Base-by-base conservation (phyloP, 2,113 vertebrate genomes). In the Cyanoramphus novaezelandiae region DNA sequence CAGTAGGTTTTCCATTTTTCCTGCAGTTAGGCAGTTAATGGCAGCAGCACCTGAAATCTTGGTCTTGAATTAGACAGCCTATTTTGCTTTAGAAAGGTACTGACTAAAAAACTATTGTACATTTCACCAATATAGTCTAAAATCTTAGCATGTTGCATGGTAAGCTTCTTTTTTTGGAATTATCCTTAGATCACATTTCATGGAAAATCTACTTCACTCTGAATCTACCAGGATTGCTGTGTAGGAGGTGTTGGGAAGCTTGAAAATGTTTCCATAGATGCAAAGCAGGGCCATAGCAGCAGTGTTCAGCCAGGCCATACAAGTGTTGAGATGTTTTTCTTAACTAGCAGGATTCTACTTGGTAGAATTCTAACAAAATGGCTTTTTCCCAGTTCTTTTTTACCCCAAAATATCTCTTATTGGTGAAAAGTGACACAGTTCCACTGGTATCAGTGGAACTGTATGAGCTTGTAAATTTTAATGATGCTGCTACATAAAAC, bases 251-350 rank as follows among this genome's bases (percentile, higher is more conserved):
- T 59, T 78, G 39, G 29, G 60, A 86, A 93, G 67, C 68, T 90
- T 89, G 63, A 89, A 93, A 94, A 67, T 3, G 65, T 96, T 90
- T 93, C 87, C 68, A 89, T 88, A 86, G 64, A 64, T 89, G 91
- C 78, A 71, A 53, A 82, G 37, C 44, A 81, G 44, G 83, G 55
- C 43, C 35, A n/a, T 28, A 86, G 55, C 52, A 88, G 37, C 19
- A 91, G 25, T 27, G 24, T 77, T 87, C 64, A 85, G 69, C 41
- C 70, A 62, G 63, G 44, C 70, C 65, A 27, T 64, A 24, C 4
- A 57, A 78, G 21, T 8, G 6, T 17, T 86, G 44, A 84, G 35
- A 57, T 33, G 17, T 37, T 76, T 87, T 65, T 74, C 14, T 31
- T 76, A 57, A 23, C 23, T 37, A 74, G 28, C 15, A 82, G 7